Evolutionary conservation across 2,797 vertebrate genomes (phyloP), one percentile per base, ranked within the genome.

Genomic region (Gallinago solitaria): DNA sequence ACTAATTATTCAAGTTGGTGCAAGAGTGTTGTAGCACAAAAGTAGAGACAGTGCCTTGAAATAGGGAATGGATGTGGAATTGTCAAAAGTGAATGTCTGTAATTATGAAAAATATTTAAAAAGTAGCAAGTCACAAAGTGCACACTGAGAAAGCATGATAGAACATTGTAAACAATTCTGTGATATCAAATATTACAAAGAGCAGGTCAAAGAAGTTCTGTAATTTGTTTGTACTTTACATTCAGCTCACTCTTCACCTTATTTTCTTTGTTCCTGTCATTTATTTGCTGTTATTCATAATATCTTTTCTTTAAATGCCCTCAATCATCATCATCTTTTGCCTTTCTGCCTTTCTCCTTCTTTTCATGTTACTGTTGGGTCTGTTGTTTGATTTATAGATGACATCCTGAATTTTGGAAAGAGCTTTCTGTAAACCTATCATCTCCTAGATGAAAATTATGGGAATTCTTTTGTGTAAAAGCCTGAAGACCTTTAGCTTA

Each of bases 401-500:
- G 64, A 24, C 0, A 0, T 86, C 69, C 21, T 91, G 77, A 59
- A 78, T 81, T 91, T 86, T 75, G 45, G 20, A 77, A 37, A 48
- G 12, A 86, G 30, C 11, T 64, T 93, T 93, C 79, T 92, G 51
- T 90, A 73, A 76, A 76, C 15, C 2, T 92, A 60, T 87, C 43
- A 69, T 48, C 10, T 87, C 67, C 30, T 30, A 74, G 39, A 59
- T 50, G 48, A 63, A 70, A 76, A 91, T 68, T 12, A 18, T 3
- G 51, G n/a, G n/a, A 76, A 70, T 41, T 81, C 25, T 21, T 91
- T 61, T 83, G 32, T 77, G 39, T 81, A 25, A 68, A 75, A 89
- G 21, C 71, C 75, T 93, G 5, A 65, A 87, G 83, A 94, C 54
- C 35, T 93, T 90, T 81, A 88, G 35, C 33, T 93, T 87, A 86